Evolutionary conservation across 1,140 invertebrate genomes (phyloP).

Genomic region (Parasteatoda tepidariorum): DNA sequence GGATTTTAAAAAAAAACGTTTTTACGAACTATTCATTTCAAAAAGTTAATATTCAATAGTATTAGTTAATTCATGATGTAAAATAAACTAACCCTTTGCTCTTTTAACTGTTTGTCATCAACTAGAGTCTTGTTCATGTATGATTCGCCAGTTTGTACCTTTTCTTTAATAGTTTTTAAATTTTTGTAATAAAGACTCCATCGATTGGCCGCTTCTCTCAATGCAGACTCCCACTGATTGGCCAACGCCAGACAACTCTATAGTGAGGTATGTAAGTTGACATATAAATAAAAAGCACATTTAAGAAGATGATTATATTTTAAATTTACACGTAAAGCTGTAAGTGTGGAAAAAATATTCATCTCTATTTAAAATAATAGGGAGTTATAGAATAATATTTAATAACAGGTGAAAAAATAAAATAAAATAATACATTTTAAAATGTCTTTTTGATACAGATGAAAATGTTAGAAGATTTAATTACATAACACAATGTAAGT

Average conservation of each 20-base stretch:
- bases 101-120: constrained; percentile 79
- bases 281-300: neutral
- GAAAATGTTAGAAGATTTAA: too few relatives aligned
- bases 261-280: neutral
- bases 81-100: constrained; percentile 32
- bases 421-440: too few relatives aligned
- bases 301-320: neutral
- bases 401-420: too few relatives aligned
- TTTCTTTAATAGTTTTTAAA: constrained; percentile 83
- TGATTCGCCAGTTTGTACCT: constrained; percentile 85
- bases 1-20: neutral
- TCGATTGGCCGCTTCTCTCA: constrained; percentile 81
- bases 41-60: too few relatives aligned
- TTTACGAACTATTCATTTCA: neutral
- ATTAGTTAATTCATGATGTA: too few relatives aligned
- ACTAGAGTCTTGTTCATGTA: constrained; percentile 84
- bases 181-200: constrained; percentile 89
- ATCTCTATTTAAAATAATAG: too few relatives aligned
- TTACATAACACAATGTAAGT: too few relatives aligned
- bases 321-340: too few relatives aligned
- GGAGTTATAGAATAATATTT: too few relatives aligned
- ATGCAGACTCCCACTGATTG: constrained; percentile 80
- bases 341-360: too few relatives aligned
- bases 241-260: constrained; percentile 60
- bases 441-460: too few relatives aligned